Evolutionary conservation across 1,140 invertebrate genomes (phyloP), one percentile per base, ranked within the genome.

Genomic region (Venustaconcha ellipsiformis): DNA sequence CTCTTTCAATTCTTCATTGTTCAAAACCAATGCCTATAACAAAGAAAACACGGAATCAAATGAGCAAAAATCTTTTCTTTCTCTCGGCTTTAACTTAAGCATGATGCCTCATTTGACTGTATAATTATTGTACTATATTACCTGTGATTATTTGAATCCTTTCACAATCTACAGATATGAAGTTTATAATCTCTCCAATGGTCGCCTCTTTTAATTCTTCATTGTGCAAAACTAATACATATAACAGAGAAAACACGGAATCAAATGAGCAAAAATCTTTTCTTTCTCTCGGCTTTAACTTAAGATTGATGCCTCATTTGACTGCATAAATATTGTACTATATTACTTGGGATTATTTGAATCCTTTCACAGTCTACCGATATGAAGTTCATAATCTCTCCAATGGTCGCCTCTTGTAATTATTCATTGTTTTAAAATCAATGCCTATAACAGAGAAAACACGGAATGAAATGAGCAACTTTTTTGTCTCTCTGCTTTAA

Each of bases 341-440:
- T 23, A 85, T 97, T 97, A 37, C 15, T 17, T 20, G 1, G 1
- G 17, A 58, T 20, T 23, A 23, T 14, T 6, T 13, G 14, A 8
- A 57, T 81, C 37, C 83, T 75, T 71, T 91, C 88, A 69, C 89
- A 88, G 84, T 92, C 92, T 57, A 91, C 90, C 0, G 92, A 84
- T 88, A 92, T 91, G 57, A 92, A 81, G 79, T 92, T 93, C 17
- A 92, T 90, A 66, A 93, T 92, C 83, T 93, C 92, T 15, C 92
- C 92, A 17, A 89, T 86, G 1, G 92, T 92, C 14, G 89, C 86
- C 37, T 86, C 81, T 57, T 86, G 83, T 37, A 87, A 78, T 14
- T 84, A 80, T 57, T 80, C 76, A 58, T 73, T 82, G 57, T 78
- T 83, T 74, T 23, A 88, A 76, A 14, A 74, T 78, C 26, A 88